Percentiles rank a stretch among this genome's conserved stretches.
Conservation (phyloP, 2,888 invertebrate species). For the Sipunculus nudus region DNA sequence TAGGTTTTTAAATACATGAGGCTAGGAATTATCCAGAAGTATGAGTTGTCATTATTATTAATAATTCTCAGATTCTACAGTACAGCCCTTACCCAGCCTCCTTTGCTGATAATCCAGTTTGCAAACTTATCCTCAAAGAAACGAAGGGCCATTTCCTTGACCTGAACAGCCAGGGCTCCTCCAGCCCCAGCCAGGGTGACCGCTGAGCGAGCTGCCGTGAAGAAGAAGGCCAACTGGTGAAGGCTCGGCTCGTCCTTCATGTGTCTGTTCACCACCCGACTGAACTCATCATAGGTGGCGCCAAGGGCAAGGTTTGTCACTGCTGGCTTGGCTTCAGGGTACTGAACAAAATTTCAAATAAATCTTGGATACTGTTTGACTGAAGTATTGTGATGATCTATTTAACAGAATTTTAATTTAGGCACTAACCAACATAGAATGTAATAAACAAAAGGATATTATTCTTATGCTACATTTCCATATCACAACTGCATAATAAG, state of each 20-base stretch:
- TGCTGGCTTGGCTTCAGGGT: constrained; percentile 23
- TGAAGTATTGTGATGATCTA: no score
- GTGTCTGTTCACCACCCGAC: constrained; percentile 49
- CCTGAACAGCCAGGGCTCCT: constrained; percentile 50
- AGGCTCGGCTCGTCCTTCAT: constrained; percentile 54
- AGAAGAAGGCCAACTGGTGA: constrained; percentile 59
- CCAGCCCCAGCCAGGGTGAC: constrained; percentile 55
- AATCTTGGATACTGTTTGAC: no score
- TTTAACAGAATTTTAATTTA: no score
- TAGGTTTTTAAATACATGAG: no score
- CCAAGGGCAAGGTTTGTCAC: constrained; percentile 44
- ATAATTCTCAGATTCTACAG: no score
- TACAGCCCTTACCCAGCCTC: constrained; percentile 66
- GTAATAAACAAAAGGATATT: no score
- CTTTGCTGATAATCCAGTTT: constrained; percentile 61
- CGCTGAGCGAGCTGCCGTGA: constrained; percentile 56
- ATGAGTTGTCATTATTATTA: no score
- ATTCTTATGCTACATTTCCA: no score
- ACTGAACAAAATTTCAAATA: no score
- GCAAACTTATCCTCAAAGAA: constrained; percentile 63
- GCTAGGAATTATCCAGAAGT: no score
- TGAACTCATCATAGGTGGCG: constrained; percentile 56
- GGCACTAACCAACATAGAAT: no score
- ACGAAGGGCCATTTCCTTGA: constrained; percentile 59
- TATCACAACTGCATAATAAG: no score